phyloP scores from a whole-genome alignment of 2,113 vertebrate genomes.

The Polypterus bichir region DNA sequence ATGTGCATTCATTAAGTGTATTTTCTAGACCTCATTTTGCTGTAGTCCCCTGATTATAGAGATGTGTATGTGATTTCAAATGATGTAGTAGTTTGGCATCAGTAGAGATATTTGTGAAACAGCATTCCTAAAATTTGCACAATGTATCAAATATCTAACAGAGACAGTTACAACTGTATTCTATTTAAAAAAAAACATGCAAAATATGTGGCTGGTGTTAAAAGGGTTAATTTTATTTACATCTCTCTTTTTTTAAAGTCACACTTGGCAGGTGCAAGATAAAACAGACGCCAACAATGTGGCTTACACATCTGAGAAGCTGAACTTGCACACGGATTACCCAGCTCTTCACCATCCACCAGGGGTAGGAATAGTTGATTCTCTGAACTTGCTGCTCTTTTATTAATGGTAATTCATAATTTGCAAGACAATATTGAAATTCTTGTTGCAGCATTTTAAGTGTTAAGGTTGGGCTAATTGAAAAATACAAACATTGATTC shows the following conservation, averaged over 20 bases:
- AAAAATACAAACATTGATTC: background rate
- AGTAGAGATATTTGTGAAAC: background rate
- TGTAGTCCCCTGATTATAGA: no score
- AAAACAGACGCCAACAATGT: slow-evolving; percentile 82
- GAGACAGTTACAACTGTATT: slow-evolving; percentile 15
- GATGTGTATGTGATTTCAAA: no score
- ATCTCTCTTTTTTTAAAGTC: slow-evolving; percentile 46
- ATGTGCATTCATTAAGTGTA: no score
- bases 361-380: slow-evolving; percentile 60
- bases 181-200: no score
- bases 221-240: no score
- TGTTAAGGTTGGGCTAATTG: no score
- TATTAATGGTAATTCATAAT: no score
- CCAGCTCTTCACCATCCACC: slow-evolving; percentile 77
- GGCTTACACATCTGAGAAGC: slow-evolving; percentile 74
- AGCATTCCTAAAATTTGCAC: slow-evolving; percentile 22
- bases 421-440: no score
- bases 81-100: no score
- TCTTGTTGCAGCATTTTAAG: no score
- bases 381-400: background rate
- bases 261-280: slow-evolving; percentile 90
- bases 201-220: no score
- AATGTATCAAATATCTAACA: slow-evolving; percentile 35
- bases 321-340: slow-evolving; percentile 84
- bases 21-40: no score